Evolutionary conservation across 2,888 invertebrate genomes (phyloP).

Genomic region (Cerceris rybyensis): DNA sequence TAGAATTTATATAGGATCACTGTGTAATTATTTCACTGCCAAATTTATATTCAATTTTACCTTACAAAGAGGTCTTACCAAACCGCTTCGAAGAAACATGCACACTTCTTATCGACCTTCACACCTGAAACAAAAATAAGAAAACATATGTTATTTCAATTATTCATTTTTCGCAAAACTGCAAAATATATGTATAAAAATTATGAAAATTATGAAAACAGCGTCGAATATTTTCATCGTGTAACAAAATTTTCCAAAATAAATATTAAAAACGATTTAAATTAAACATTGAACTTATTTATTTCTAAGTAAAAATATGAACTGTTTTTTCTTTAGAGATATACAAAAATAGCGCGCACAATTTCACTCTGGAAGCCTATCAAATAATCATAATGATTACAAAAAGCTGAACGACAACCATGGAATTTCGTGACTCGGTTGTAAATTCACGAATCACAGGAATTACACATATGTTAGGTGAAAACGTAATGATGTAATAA

Average conservation of each 20-base stretch:
- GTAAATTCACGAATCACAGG: conserved; percentile 23
- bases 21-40: neutral
- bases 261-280: too few species aligned
- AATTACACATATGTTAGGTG: conserved; percentile 21
- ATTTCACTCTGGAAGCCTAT: conserved; percentile 36
- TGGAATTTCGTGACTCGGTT: conserved; percentile 41
- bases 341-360: conserved; percentile 40
- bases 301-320: conserved; percentile 19
- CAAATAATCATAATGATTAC: conserved; percentile 57
- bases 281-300: too few species aligned
- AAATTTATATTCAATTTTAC: conserved; percentile 1
- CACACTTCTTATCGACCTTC: conserved; percentile 44
- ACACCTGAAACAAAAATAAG: conserved; percentile 45
- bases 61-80: conserved; percentile 40
- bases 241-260: too few species aligned
- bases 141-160: conserved; percentile 7
- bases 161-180: neutral
- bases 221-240: too few species aligned
- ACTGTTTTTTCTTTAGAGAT: conserved; percentile 17
- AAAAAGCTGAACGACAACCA: conserved; percentile 42
- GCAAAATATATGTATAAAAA: neutral
- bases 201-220: neutral
- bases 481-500: conserved; percentile 25
- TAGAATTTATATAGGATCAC: too few species aligned
- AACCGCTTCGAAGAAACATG: conserved; percentile 48